phyloP scores from a whole-genome alignment of 2,113 vertebrate species.

The Lepisosteus osseus region DNA sequence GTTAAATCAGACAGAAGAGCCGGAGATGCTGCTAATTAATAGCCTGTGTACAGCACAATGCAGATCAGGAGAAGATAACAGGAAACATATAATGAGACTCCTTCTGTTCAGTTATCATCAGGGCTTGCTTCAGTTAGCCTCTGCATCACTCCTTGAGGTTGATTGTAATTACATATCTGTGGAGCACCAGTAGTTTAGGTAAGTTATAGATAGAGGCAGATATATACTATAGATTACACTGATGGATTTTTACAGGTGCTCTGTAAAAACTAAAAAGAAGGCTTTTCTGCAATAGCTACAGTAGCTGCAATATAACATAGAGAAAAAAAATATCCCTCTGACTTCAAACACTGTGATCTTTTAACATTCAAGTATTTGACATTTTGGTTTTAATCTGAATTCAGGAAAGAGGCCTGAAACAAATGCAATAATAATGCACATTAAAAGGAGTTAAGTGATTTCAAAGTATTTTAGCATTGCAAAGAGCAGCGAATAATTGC shows the following conservation, averaged over 20 bases:
- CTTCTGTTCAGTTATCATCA: conserved; percentile 23
- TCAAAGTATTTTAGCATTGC: too few relatives aligned
- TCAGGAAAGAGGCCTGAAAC: too few relatives aligned
- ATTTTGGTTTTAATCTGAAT: too few relatives aligned
- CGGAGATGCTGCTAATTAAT: conserved; percentile 40
- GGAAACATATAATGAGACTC: conserved; percentile 37
- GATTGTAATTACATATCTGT: conserved; percentile 57
- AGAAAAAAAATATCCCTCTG: too few relatives aligned
- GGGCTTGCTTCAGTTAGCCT: conserved; percentile 14
- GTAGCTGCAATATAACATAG: too few relatives aligned
- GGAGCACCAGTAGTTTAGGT: conserved; percentile 47
- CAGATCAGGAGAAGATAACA: conserved; percentile 40
- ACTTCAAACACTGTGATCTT: too few relatives aligned
- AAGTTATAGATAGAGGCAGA: conserved; percentile 41
- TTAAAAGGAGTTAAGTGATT: too few relatives aligned
- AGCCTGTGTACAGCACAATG: conserved; percentile 30
- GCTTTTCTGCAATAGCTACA: neutral
- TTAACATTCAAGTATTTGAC: too few relatives aligned
- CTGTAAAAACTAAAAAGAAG: too few relatives aligned
- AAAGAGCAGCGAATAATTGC: too few relatives aligned
- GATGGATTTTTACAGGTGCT: conserved; percentile 14
- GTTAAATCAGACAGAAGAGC: conserved; percentile 33
- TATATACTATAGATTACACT: conserved; percentile 32
- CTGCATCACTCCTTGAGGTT: conserved; percentile 41
- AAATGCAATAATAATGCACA: too few relatives aligned